Evolutionary conservation across 30 jellyfish, hydroid and myxozoan genomes (phyloP).

Genomic region (Cassiopea andromeda): DNA sequence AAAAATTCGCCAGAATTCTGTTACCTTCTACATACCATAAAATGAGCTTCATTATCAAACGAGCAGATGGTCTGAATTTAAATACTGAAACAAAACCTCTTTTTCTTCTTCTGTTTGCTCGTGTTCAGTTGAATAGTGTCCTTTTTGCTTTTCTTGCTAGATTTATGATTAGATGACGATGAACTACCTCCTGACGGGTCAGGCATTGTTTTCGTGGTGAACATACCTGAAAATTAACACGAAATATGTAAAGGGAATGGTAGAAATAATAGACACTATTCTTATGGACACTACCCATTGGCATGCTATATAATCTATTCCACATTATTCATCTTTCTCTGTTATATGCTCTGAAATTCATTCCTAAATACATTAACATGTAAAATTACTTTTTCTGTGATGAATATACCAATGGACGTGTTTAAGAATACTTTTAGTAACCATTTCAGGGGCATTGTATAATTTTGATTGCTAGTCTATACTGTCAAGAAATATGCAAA

Average conservation of each 20-base stretch:
- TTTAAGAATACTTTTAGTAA: no score
- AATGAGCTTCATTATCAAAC: background rate
- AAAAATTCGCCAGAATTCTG: background rate
- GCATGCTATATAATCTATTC: no score
- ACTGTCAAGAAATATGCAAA: no score
- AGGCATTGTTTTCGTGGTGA: conserved; percentile 54
- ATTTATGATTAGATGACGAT: conserved; percentile 36
- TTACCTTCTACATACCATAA: background rate
- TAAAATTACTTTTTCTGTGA: no score
- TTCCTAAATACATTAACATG: no score
- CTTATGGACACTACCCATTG: no score
- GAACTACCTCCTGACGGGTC: conserved; percentile 36
- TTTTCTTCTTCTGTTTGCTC: conserved; percentile 55
- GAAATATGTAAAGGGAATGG: background rate
- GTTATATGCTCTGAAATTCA: no score
- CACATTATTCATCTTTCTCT: no score
- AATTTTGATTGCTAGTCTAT: no score
- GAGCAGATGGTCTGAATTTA: background rate
- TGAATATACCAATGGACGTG: no score
- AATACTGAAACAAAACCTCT: conserved; percentile 74
- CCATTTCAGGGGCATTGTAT: no score
- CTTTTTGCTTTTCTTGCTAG: conserved; percentile 46
- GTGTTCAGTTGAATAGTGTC: conserved; percentile 55
- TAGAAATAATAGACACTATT: no score
- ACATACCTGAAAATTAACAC: conserved; percentile 8